Evolutionary conservation across 1,140 invertebrate genomes (phyloP).

Genomic region (Drosophila nigrodunni): DNA sequence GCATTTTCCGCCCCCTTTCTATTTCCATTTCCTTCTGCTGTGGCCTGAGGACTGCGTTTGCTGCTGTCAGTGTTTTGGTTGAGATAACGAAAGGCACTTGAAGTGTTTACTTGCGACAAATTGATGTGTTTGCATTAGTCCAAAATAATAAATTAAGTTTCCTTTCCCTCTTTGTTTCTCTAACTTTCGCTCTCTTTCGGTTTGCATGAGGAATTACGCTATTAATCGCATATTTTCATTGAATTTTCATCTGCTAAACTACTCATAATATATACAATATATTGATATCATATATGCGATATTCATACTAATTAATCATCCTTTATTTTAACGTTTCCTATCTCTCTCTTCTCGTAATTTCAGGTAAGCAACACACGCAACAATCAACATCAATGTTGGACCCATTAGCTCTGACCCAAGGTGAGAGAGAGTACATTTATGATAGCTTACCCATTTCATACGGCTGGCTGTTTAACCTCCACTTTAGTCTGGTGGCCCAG

Average conservation of each 20-base stretch:
- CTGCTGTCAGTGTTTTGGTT: constrained; percentile 65
- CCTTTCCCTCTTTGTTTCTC: constrained; percentile 2
- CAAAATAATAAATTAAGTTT: constrained; percentile 80
- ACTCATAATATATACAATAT: constrained; percentile 3
- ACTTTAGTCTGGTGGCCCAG: constrained; percentile 11
- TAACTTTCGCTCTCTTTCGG: not conserved
- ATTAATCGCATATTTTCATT: constrained; percentile 12
- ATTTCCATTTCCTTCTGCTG: not conserved
- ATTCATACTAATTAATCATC: constrained; percentile 34
- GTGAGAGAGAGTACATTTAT: constrained; percentile 35
- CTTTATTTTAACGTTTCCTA: not conserved
- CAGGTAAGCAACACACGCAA: constrained; percentile 47
- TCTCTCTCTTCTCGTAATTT: not conserved
- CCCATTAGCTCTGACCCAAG: constrained; percentile 38
- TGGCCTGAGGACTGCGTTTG: not conserved
- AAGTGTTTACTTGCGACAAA: constrained; percentile 81
- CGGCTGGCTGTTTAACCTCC: constrained; percentile 15
- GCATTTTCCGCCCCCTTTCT: too few relatives aligned
- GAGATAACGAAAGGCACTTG: constrained; percentile 78
- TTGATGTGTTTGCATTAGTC: constrained; percentile 79
- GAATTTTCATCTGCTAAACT: constrained; percentile 17
- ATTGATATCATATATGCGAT: constrained; percentile 19
- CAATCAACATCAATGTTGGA: constrained; percentile 22
- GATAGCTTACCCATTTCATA: constrained; percentile 20
- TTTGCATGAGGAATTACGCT: not conserved